Conservation (phyloP, 2,888 invertebrate genomes). For the Drosophila sordidapex region DNA sequence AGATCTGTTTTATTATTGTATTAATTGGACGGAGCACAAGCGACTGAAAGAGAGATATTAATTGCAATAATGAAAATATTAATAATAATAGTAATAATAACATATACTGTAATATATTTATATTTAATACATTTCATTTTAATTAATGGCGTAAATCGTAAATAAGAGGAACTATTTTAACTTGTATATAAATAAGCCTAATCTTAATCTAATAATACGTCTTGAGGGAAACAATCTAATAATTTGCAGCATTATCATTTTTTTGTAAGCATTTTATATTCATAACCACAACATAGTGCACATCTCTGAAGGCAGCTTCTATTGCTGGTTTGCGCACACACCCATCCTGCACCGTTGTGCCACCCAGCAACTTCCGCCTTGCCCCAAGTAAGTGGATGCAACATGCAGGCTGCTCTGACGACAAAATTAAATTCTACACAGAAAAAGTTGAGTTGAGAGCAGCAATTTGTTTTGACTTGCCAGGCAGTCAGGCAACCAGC, state of each 20-base stretch:
- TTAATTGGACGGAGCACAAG: neutral
- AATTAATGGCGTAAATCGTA: neutral
- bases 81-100: neutral
- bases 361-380: neutral
- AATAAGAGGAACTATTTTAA: neutral
- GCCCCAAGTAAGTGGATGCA: slow-evolving; percentile 27
- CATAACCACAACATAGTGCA: slow-evolving; percentile 1
- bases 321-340: slow-evolving; percentile 19
- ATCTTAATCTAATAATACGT: neutral
- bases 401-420: slow-evolving; percentile 36
- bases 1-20: neutral
- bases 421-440: slow-evolving; percentile 63
- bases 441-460: slow-evolving; percentile 40
- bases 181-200: neutral
- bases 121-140: neutral
- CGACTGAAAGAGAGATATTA: neutral
- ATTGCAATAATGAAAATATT: neutral
- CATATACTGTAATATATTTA: neutral
- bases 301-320: slow-evolving; percentile 33
- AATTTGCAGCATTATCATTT: neutral
- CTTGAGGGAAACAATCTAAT: neutral
- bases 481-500: slow-evolving; percentile 1
- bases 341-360: neutral
- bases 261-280: neutral
- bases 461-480: slow-evolving; percentile 62